Percentiles rank a stretch among this genome's conserved stretches.
These are phyloP conservation scores for Cephus nigrinus DNA, from an alignment of 2,888 invertebrate species.

Conservation along the genomic window DNA sequence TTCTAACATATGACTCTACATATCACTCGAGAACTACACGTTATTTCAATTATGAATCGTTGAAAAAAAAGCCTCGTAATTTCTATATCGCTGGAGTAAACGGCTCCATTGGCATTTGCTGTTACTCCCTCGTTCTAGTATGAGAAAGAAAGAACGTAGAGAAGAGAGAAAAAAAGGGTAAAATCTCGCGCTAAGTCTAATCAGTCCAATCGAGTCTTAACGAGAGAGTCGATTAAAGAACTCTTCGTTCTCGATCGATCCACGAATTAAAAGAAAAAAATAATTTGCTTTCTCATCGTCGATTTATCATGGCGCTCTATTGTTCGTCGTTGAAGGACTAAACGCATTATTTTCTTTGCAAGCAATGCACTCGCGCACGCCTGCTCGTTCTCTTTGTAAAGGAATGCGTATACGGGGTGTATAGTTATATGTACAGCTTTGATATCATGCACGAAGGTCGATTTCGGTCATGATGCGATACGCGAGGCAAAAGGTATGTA, in stretches of 20 bases:
- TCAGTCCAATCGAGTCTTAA: background rate
- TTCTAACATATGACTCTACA: background rate
- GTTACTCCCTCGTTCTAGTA: background rate
- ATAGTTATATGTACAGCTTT: background rate
- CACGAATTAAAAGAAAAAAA: background rate
- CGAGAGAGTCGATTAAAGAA: background rate
- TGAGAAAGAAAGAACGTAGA: background rate
- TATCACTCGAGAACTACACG: background rate
- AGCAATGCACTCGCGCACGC: background rate
- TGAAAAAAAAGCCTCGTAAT: background rate
- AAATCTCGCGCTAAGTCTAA: conserved; percentile 4
- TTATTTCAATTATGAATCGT: background rate
- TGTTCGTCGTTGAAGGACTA: background rate
- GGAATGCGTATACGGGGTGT: background rate
- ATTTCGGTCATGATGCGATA: background rate
- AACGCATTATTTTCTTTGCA: background rate
- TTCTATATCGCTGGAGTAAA: background rate
- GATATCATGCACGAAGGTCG: background rate
- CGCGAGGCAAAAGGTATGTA: background rate
- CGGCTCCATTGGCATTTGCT: background rate
- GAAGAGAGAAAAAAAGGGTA: background rate
- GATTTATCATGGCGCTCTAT: background rate
- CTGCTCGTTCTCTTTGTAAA: background rate
- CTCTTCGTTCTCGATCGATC: background rate
- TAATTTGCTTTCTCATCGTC: background rate